Base-by-base conservation (phyloP, 1,140 invertebrate species). In the Micrasema longulum region DNA sequence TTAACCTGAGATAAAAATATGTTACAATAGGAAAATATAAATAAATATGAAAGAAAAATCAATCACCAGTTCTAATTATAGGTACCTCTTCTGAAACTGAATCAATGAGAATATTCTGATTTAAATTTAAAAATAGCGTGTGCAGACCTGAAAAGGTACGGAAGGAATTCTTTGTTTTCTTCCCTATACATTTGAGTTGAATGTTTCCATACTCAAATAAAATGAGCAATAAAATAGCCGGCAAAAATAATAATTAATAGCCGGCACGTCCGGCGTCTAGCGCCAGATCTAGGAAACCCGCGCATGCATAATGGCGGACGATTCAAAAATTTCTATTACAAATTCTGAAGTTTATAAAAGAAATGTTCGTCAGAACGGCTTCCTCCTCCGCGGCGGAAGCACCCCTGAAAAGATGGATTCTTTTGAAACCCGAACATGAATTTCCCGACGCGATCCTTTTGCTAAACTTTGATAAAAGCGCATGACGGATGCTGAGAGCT, bases 281-380 rank as follows among this genome's bases (percentile, higher is more conserved):
- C 36, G 38, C 23, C 43, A 65, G 63, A 65, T 35, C 63, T 65
- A 36, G 63, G 31, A 50, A 65, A 63, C 36, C 20, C 20, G 62
- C 63, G 26, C 4, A 20, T 35, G n/a, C 20, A 50, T 48, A 43
- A 65, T 18, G 47, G 63, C 63, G 43, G n/a, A 18, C n/a, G n/a
- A n/a, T n/a, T n/a, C n/a, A n/a, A n/a, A n/a, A n/a, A n/a, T n/a
- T n/a, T n/a, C 11, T 36, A 12, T n/a, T 14, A 36, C 43, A 12
- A 65, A 65, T 65, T 65, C 63, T 36, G 50, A 65, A 65, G 63
- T 65, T 65, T 45, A 48, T 65, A 48, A 65, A 65, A 65, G 62
- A 22, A 65, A 31, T 23, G 62, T 31, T 65, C 63, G 63, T 65
- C 63, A 65, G 57, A 20, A 12, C 20, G 22, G 14, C 63, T 43